Evolutionary conservation across 2,888 invertebrate species (phyloP).

Genomic region (Hirtodrosophila duncani): DNA sequence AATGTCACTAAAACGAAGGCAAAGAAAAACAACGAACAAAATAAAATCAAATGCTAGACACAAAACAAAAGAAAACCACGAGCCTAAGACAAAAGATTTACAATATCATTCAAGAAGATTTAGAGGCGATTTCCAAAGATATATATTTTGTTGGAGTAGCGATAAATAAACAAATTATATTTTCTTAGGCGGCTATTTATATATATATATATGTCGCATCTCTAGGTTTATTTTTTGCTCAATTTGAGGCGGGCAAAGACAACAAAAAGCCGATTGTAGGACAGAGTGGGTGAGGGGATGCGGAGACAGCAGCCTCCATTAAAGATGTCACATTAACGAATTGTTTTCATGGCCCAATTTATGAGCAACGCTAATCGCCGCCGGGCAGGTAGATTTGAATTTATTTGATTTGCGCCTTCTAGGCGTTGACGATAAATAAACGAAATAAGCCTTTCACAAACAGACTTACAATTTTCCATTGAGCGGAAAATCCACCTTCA

Average conservation of each 20-base stretch:
- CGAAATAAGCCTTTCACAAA: conserved; percentile 56
- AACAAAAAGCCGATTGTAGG: conserved; percentile 15
- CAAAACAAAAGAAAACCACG: conserved; percentile 51
- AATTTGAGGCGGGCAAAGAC: conserved; percentile 30
- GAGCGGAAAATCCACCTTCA: conserved; percentile 40
- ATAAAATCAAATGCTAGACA: conserved; percentile 28
- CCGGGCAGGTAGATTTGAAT: conserved; percentile 52
- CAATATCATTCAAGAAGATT: conserved; percentile 73
- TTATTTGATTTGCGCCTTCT: conserved; percentile 49
- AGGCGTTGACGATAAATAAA: conserved; percentile 41
- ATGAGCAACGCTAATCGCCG: conserved; percentile 51
- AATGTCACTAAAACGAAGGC: conserved; percentile 16
- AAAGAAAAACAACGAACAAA: conserved; percentile 12
- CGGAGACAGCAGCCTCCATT: conserved; percentile 40
- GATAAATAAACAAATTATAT: conserved; percentile 72
- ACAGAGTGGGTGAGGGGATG: conserved; percentile 10
- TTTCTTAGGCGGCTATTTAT: conserved; percentile 40
- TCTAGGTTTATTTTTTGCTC: conserved; percentile 45
- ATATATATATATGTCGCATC: conserved; percentile 27
- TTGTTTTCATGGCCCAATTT: conserved; percentile 65
- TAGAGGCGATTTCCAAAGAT: conserved; percentile 71
- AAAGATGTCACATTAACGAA: conserved; percentile 74
- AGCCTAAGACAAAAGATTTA: conserved; percentile 71
- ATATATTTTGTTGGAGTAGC: conserved; percentile 73
- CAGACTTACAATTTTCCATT: conserved; percentile 30